A percentile compares a stretch with the other conserved stretches of the same genome.
Conservation (phyloP, 2,113 vertebrate species). For the Enhydra lutris region DNA sequence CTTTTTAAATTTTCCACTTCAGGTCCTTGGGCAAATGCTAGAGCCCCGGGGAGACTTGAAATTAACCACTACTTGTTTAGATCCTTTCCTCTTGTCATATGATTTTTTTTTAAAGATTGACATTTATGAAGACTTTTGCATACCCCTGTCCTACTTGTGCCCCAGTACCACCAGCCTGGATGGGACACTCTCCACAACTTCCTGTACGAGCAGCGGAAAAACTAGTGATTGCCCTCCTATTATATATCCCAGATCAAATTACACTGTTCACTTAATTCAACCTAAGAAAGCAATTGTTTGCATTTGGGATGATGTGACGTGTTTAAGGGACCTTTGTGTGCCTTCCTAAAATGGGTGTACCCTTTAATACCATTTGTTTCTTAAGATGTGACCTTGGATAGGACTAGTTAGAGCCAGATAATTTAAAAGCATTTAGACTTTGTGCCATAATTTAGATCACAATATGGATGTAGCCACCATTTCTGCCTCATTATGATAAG, state of each 20-base stretch:
- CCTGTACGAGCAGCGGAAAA: background rate
- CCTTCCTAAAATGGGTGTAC: background rate
- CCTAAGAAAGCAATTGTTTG: background rate
- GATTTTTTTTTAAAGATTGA: background rate
- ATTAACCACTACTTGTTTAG: background rate
- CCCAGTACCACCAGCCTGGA: background rate
- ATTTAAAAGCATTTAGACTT: background rate
- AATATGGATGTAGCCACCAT: background rate
- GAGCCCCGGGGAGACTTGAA: background rate
- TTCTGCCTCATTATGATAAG: background rate
- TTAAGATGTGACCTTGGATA: background rate
- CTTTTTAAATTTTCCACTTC: conserved; percentile 24
- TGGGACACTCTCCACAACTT: background rate
- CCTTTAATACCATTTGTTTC: background rate
- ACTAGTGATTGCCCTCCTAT: background rate
- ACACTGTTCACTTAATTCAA: background rate
- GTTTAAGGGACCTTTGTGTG: background rate
- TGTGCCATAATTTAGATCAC: background rate
- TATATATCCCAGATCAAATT: background rate
- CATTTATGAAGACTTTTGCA: background rate
- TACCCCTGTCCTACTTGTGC: background rate
- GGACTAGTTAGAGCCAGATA: background rate
- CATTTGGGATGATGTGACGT: background rate
- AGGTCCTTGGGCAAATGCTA: background rate
- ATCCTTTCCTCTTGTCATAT: background rate